Conservation (phyloP, 2,888 invertebrate genomes). For the Spodoptera exigua region DNA sequence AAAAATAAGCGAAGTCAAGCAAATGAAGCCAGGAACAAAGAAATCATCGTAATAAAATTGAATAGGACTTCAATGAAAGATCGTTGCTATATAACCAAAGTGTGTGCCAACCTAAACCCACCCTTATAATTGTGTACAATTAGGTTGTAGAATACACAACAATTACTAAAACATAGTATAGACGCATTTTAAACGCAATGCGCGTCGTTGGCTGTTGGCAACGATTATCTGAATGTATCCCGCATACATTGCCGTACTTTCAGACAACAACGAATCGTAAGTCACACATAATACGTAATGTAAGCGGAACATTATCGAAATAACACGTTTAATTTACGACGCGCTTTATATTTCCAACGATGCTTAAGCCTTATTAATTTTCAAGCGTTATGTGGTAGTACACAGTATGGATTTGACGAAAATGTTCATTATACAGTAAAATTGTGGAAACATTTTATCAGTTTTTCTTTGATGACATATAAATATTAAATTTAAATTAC, state of each 20-base stretch:
- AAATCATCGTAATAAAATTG: too few relatives aligned
- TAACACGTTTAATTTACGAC: constrained; percentile 72
- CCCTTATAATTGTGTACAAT: constrained; percentile 7
- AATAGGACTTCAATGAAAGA: too few relatives aligned
- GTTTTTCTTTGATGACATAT: neutral
- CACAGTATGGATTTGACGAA: constrained; percentile 47
- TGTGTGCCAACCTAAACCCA: neutral
- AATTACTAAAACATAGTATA: constrained; percentile 11
- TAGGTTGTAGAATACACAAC: constrained; percentile 15
- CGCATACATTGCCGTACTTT: constrained; percentile 42
- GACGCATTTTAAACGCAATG: constrained; percentile 32
- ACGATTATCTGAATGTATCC: constrained; percentile 24
- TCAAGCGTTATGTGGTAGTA: constrained; percentile 35
- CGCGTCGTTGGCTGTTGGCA: constrained; percentile 31
- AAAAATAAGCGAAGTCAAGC: too few relatives aligned
- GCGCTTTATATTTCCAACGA: constrained; percentile 62
- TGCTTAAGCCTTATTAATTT: constrained; percentile 70
- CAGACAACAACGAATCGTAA: constrained; percentile 41
- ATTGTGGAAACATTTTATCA: constrained; percentile 7
- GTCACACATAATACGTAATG: constrained; percentile 56
- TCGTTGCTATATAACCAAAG: neutral
- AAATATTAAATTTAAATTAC: neutral
- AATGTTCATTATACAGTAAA: constrained; percentile 32
- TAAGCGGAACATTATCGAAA: constrained; percentile 62
- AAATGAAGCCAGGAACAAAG: too few relatives aligned